Evolutionary conservation across 2,113 vertebrate species (phyloP), one percentile per base, ranked within the genome.

Genomic region (Microtus richardsoni): DNA sequence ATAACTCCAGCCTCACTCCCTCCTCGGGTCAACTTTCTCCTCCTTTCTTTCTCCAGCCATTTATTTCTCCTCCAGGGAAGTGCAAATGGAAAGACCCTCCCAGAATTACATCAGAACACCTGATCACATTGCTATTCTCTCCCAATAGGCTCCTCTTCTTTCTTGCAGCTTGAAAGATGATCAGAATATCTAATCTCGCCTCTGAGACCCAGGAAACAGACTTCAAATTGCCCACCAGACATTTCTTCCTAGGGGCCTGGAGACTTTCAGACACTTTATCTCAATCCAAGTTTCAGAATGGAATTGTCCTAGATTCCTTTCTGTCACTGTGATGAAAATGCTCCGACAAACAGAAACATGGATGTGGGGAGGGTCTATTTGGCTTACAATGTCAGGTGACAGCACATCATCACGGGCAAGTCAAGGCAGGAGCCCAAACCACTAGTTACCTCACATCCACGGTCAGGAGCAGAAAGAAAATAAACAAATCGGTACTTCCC

Each of bases 401-500:
- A 19, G 39, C 2, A 3, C 71, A 41, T 74, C 39, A 11, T 24
- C 24, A 1, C 10, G 12, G 39, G 9, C 10, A 74, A 24, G 26
- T 64, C 26, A 64, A 4, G 39, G 39, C 60, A 44, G 26, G 2
- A 44, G 28, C 22, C 9, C 82, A 30, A 10, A 24, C 58, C n/a
- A 0, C 36, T 33, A 85, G 60, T 30, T 28, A 83, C 28, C 2
- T 47, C 60, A 33, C 7, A 30, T 11, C 16, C 28, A 64, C 16
- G 64, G 82, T 64, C 58, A 84, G 19, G 60, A 47, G 17, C 58
- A 64, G 24, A 33, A 16, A 85, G 26, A 66, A 54, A 12, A 54
- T 2, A 52, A 26, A 24, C 19, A 10, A n/a, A 3, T n/a, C 68
- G 21, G 36, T 71, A 0, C 2, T 19, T 2, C 8, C 24, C n/a